Evolutionary conservation across 2,797 vertebrate genomes (phyloP).

Genomic region (Echiichthys vipera): DNA sequence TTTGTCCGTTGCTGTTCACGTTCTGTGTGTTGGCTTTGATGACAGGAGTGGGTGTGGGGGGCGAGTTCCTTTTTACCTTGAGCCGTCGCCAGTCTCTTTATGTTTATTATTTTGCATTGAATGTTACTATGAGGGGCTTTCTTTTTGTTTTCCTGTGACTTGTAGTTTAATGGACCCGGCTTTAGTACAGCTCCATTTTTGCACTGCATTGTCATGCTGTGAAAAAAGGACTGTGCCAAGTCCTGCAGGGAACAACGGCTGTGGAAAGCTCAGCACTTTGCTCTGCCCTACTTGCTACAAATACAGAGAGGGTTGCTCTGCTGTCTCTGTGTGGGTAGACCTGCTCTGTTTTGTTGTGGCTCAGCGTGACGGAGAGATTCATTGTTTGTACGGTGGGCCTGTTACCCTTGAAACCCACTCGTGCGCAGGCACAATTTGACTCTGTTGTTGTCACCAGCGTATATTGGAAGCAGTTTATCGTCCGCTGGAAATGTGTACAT

Average conservation of each 20-base stretch:
- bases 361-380: conserved; percentile 47
- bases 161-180: conserved; percentile 48
- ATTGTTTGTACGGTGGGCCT: conserved; percentile 37
- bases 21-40: conserved; percentile 30
- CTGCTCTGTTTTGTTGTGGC: conserved; percentile 59
- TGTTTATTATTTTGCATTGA: conserved; percentile 68
- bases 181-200: conserved; percentile 69
- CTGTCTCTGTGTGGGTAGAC: conserved; percentile 35
- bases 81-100: conserved; percentile 65
- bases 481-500: conserved; percentile 35
- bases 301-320: conserved; percentile 52
- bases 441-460: conserved; percentile 13
- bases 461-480: conserved; percentile 43
- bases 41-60: conserved; percentile 18
- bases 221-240: conserved; percentile 74
- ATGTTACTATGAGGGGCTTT: conserved; percentile 61
- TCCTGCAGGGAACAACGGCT: conserved; percentile 76
- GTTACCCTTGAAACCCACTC: conserved; percentile 59
- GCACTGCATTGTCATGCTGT: conserved; percentile 83
- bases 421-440: conserved; percentile 23
- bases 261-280: conserved; percentile 78
- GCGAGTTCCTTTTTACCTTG: conserved; percentile 53
- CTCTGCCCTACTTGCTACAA: conserved; percentile 78
- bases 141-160: conserved; percentile 18
- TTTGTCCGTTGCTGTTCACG: conserved; percentile 46